Base-by-base conservation (phyloP, 2,888 invertebrate species). In the Cecidostiba fungosa region DNA sequence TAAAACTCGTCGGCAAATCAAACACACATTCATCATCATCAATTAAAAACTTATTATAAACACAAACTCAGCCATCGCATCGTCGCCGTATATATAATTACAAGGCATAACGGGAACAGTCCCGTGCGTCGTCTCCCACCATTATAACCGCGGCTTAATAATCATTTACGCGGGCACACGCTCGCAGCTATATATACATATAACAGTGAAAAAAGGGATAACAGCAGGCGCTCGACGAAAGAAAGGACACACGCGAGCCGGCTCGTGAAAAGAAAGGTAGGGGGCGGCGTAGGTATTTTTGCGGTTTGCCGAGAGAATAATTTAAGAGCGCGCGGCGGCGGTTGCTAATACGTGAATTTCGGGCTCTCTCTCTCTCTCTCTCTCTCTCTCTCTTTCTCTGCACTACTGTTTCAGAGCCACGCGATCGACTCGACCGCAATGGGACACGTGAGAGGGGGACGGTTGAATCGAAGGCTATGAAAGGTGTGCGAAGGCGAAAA, bases 271-370 rank as follows among this genome's bases (percentile, higher is more conserved):
- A 83, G 74, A 81, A 86, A 84, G 84, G 59, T 88, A 85, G 74
- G 86, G 87, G 88, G 88, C 87, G 88, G 88, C 87, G 88, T 89
- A 88, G 90, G 90, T 92, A 92, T 92, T 92, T 92, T 92, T 92
- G 92, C 88, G 92, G 92, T 91, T 92, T 90, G 88, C 89, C 86
- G 23, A 81, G 91, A 84, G 91, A 91, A 92, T 92, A 92, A 93
- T 93, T 92, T 91, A 92, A 90, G 89, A 89, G 89, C 70, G 50
- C 70, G 50, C 86, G 89, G 89, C n/a, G 54, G 54, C 54, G 54
- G 54, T 59, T 59, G 23, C 90, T 91, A 90, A 91, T 90, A 89
- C 89, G 80, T 82, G 90, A 89, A 91, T 91, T 92, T 91, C 89
- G 88, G 90, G 72, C 10, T n/a, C 70, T 36, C 12, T 62, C 19